Conservation (phyloP, 2,797 vertebrate species). For the Phalanger gymnotis region DNA sequence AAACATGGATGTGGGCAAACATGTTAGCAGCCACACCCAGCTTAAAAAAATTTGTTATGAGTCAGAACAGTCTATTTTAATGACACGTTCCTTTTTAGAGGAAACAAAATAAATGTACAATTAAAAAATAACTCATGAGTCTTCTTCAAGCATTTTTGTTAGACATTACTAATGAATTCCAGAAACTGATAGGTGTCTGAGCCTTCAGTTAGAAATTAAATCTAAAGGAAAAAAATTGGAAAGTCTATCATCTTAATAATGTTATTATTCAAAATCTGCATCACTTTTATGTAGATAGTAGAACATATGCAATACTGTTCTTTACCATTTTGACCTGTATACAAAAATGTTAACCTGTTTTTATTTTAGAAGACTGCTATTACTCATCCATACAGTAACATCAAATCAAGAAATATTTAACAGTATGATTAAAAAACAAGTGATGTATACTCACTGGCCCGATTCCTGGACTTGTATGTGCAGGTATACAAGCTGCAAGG, state of each 20-base stretch:
- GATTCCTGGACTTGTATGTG: conserved; percentile 68
- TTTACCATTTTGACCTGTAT: background rate
- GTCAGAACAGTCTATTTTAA: conserved; percentile 46
- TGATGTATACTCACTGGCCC: conserved; percentile 64
- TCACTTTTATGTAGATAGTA: conserved; percentile 16
- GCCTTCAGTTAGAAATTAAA: background rate
- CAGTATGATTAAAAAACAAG: background rate
- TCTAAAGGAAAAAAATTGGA: background rate
- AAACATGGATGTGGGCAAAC: conserved; percentile 63
- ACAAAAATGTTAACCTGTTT: conserved; percentile 27
- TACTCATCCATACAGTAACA: background rate
- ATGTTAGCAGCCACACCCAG: conserved; percentile 72
- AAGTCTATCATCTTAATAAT: conserved; percentile 2
- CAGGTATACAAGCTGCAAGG: conserved; percentile 73
- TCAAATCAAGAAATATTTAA: background rate
- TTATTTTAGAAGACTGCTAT: background rate
- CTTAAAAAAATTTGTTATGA: conserved; percentile 66
- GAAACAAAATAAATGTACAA: conserved; percentile 28
- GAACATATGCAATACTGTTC: conserved; percentile 12
- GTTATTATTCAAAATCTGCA: conserved; percentile 12
- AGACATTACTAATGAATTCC: conserved; percentile 5
- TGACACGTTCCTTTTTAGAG: conserved; percentile 34
- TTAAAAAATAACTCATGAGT: conserved; percentile 18
- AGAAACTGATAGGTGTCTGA: background rate
- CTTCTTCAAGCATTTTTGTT: conserved; percentile 25